Evolutionary conservation across 2,888 invertebrate species (phyloP), one percentile per base, ranked within the genome.

Genomic region (Papilio demoleus): DNA sequence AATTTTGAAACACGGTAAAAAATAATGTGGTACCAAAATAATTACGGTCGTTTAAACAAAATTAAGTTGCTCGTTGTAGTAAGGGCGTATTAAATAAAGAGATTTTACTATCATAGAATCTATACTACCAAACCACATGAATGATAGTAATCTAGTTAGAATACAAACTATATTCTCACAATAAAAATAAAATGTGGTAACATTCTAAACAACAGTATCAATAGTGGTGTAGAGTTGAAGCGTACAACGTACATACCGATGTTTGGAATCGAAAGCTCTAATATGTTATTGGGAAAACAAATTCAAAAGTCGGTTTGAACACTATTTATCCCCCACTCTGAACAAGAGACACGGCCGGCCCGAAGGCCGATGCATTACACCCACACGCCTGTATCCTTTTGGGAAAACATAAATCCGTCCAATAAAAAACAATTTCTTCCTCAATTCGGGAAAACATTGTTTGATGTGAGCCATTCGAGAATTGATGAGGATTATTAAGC

Each of bases 341-440:
- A 73, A 71, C 72, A 70, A 74, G 71, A 72, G 75, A 72, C 70
- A 70, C 65, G 73, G 72, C 68, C 72, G 70, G 74, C 65, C 72
- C 75, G 74, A 75, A 72, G 75, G 74, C 74, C 76, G 73, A 70
- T 64, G 70, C 64, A 71, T 72, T 72, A 76, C 77, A 75, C 77
- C 70, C 70, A 66, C 77, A 73, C 73, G 74, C 60, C 70, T 70
- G 70, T 72, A 73, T 74, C 74, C 74, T 75, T 75, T 73, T 69
- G 74, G 74, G 72, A 75, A 76, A 70, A 75, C 77, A 77, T 77
- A 77, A 77, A 77, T 77, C 73, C 72, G 67, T 67, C 71, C 68
- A 60, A 64, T 64, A 68, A 68, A 68, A 64, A 64, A 63, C 68
- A 68, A 68, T 60, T 65, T 40, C 64, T 64, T 63, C 60, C 40